Base-by-base conservation (phyloP, 2,113 vertebrate species). In the Puffinus mauretanicus region DNA sequence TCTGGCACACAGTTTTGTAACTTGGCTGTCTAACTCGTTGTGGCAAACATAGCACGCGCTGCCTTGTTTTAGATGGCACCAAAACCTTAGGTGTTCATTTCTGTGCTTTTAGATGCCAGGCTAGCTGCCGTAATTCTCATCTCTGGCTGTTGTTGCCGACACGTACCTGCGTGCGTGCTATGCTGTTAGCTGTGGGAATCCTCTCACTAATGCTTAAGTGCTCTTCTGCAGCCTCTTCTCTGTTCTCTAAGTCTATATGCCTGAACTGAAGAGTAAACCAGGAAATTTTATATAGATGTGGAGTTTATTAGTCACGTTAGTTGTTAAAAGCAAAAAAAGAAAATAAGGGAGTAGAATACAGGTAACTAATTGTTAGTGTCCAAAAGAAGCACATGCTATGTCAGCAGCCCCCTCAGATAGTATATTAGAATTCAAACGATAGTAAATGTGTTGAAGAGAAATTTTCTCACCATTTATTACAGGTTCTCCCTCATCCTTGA, bases 131-230 rank as follows among this genome's bases (percentile, higher is more conserved):
- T 65, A 7, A 11, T 18, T 60, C 10, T 47, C 20, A 7, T 11
- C 25, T 44, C 27, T 32, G 64, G 30, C n/a, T 3, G 0, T 16
- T 18, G 30, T 20, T 69, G 60, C 4, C 2, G 2, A 4, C 2
- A 0, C 46, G 67, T 16, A 13, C 4, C 62, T 34, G 10, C 0
- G 0, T 60, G 34, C 1, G 0, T 47, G 13, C 9, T 49, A 0
- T 51, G 13, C 55, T 44, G 22, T 20, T 47, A 42, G 24, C 20
- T 0, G 0, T 30, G 29, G 8, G 6, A 44, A 7, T 47, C 51
- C 20, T 30, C 40, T 38, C 1, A 1, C 40, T 64, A 17, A 22
- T 36, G 55, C 21, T 51, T 22, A 19, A 54, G 9, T 20, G 18
- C 13, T 77, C 9, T 70, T 61, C 40, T 82, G 24, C 40, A 57